Base-by-base conservation (phyloP, 2,888 invertebrate genomes). In the Acleris emargana region DNA sequence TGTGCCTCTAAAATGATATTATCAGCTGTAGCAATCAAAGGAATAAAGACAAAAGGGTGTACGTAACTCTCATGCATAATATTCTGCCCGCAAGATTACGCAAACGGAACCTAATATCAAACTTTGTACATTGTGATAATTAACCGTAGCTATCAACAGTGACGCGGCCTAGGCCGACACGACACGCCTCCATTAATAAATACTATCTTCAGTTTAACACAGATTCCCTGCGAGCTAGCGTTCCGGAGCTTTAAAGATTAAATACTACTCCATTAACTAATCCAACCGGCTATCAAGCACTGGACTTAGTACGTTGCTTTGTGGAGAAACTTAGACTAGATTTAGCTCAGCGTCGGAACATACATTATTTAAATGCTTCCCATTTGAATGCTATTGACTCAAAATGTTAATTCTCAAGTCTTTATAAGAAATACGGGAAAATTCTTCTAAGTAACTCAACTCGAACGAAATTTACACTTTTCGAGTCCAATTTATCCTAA, bases 251-350 rank as follows among this genome's bases (percentile, higher is more conserved):
- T 57, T 25, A 57, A 57, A 57, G 22, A 57, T 57, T 57, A 57
- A 57, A 57, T 57, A 20, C 45, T 57, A 25, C 45, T 43, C 57
- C 57, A 57, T 57, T 57, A 57, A 57, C 57, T 45, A 57, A 57
- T 57, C 57, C 45, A 57, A 45, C 43, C 57, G n/a, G 17, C 43
- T 43, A 57, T 45, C 22, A 57, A 45, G 43, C 16, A 57, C 57
- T 45, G 57, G 45, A 57, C 43, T 43, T 57, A 57, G 45, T 17
- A 43, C 43, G 57, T 54, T 42, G 54, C 54, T 54, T 42, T 54
- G 57, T 45, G 45, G 25, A 45, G 17, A 25, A 25, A 57, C 55
- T 55, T 43, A 18, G 55, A 55, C 38, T 55, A 43, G 55, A 43
- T 43, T 43, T 55, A 54, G 38, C 38, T n/a, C 17, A 43, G 55